phyloP scores from a whole-genome alignment of 2,888 invertebrate genomes.

The Ctenicera cuprea region DNA sequence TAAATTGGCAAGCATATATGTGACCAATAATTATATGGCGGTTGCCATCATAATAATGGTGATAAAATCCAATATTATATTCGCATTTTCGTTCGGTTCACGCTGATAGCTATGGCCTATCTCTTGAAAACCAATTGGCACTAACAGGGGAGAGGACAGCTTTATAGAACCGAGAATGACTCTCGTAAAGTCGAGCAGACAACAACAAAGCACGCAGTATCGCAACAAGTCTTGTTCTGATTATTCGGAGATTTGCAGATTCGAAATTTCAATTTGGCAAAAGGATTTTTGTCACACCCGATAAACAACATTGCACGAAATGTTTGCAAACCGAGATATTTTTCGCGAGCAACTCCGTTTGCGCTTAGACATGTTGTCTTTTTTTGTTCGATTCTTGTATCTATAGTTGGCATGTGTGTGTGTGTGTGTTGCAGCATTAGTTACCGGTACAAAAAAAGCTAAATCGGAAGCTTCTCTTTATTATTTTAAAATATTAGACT shows the following conservation, averaged over 20 bases:
- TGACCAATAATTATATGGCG: not conserved
- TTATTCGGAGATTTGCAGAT: constrained; percentile 48
- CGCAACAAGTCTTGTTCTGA: constrained; percentile 50
- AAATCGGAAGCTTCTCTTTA: constrained; percentile 12
- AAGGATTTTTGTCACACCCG: constrained; percentile 41
- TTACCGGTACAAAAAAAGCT: not conserved
- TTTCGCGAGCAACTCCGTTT: constrained; percentile 17
- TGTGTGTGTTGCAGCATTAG: not conserved
- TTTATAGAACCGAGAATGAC: constrained; percentile 40
- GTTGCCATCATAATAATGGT: not conserved
- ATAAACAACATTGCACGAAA: constrained; percentile 26
- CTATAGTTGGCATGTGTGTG: not conserved
- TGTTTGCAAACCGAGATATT: constrained; percentile 27
- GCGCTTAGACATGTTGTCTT: constrained; percentile 10
- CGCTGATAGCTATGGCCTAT: constrained; percentile 34
- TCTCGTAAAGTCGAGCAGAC: constrained; percentile 49
- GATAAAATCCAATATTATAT: not conserved
- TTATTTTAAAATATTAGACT: constrained; percentile 43
- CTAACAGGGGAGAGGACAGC: constrained; percentile 36
- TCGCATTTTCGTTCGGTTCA: constrained; percentile 26
- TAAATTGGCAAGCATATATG: constrained; percentile 2
- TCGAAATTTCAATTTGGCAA: constrained; percentile 44
- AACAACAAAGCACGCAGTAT: constrained; percentile 47
- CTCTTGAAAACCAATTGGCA: constrained; percentile 43
- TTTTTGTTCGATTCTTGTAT: not conserved